A percentile compares a stretch with the other conserved stretches of the same genome.
Evolutionary conservation across 2,888 invertebrate genomes (phyloP).

Genomic region (Uropetala carovei): DNA sequence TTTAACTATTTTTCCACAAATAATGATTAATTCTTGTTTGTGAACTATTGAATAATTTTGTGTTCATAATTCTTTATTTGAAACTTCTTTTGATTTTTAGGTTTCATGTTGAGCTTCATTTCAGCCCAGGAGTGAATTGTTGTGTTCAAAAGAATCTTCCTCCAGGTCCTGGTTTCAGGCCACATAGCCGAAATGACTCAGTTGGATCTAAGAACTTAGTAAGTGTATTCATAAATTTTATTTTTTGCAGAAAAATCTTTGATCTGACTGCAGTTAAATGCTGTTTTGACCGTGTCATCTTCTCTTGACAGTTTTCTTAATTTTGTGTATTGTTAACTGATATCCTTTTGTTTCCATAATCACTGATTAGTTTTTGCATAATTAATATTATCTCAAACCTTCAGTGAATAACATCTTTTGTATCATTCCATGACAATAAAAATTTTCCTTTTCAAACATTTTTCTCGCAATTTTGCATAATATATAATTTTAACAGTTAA

Average conservation of each 20-base stretch:
- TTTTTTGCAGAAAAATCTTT: not conserved
- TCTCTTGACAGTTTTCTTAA: too few relatives aligned
- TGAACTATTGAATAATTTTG: not conserved
- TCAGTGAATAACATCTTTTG: too few relatives aligned
- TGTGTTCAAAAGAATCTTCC: slow-evolving; percentile 96
- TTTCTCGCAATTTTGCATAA: too few relatives aligned
- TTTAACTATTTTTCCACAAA: slow-evolving; percentile 36
- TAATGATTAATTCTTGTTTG: not conserved
- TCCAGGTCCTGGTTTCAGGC: slow-evolving; percentile 94
- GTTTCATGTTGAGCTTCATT: slow-evolving; percentile 99
- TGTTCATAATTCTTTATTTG: not conserved
- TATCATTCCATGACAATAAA: too few relatives aligned
- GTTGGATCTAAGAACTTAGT: slow-evolving; percentile 78
- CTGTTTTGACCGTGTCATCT: too few relatives aligned
- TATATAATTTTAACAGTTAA: too few relatives aligned
- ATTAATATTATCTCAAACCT: too few relatives aligned
- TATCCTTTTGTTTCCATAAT: too few relatives aligned
- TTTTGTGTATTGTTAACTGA: too few relatives aligned
- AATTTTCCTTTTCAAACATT: too few relatives aligned
- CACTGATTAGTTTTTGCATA: too few relatives aligned
- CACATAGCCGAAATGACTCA: slow-evolving; percentile 92
- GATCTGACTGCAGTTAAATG: too few relatives aligned
- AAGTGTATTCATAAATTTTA: slow-evolving; percentile 70
- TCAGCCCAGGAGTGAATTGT: slow-evolving; percentile 98
- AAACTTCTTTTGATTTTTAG: slow-evolving; percentile 75